Conservation (phyloP, 2,797 vertebrate species). For the Nasua narica region DNA sequence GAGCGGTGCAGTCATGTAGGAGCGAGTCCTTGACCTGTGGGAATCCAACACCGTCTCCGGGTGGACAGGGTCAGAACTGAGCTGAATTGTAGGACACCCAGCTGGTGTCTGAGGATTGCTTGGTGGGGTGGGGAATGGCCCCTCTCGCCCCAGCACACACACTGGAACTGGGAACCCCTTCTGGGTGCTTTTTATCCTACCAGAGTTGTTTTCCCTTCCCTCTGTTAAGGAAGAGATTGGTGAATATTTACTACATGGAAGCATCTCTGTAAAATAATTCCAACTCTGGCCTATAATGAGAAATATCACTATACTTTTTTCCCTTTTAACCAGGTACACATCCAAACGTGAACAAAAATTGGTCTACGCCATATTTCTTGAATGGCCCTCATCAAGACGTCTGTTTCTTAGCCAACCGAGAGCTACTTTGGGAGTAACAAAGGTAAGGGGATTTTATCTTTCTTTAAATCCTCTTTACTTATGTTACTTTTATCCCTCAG, state of each 20-base stretch:
- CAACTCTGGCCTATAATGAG: not conserved
- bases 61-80: not conserved
- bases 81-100: not conserved
- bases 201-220: not conserved
- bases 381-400: slow-evolving; percentile 88
- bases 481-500: not conserved
- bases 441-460: slow-evolving; percentile 82
- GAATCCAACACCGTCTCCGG: not conserved
- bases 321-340: slow-evolving; percentile 90
- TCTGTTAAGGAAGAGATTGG: not conserved
- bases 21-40: not conserved
- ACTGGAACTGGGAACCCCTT: not conserved
- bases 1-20: not conserved
- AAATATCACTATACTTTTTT: not conserved
- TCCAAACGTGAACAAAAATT: slow-evolving; percentile 83
- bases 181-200: not conserved
- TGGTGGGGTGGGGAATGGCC: not conserved
- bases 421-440: slow-evolving; percentile 80
- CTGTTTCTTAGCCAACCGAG: slow-evolving; percentile 88
- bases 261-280: slow-evolving; percentile 10
- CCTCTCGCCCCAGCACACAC: not conserved
- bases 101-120: not conserved
- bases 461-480: not conserved
- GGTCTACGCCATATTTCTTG: slow-evolving; percentile 90
- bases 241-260: not conserved